These are phyloP conservation scores for Hippolais icterina DNA, from an alignment of 2,113 vertebrate genomes.

Conservation along the genomic window DNA sequence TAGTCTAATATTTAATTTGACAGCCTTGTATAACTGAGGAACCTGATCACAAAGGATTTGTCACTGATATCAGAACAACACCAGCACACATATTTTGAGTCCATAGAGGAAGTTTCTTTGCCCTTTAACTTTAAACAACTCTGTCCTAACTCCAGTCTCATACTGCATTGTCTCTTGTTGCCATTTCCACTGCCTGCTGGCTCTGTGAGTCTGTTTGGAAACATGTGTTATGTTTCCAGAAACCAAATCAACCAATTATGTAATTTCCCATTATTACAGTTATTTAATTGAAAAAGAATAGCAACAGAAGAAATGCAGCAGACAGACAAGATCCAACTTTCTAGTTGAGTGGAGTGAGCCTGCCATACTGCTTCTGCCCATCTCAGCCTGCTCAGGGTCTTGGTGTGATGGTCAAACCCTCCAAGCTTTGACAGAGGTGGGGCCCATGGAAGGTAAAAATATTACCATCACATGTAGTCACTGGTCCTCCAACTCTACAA, in stretches of 20 bases:
- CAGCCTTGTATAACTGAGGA: background rate
- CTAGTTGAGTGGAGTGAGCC: background rate
- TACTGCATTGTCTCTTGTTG: background rate
- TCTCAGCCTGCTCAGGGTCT: background rate
- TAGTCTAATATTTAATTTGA: background rate
- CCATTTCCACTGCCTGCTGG: background rate
- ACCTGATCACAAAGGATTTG: background rate
- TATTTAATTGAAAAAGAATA: slow-evolving; percentile 3
- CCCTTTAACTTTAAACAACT: background rate
- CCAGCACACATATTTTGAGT: background rate
- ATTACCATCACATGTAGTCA: accelerated
- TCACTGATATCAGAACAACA: background rate
- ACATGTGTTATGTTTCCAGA: slow-evolving; percentile 11
- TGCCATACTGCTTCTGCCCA: background rate
- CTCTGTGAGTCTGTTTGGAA: background rate
- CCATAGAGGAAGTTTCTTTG: background rate
- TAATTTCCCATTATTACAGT: slow-evolving; percentile 41
- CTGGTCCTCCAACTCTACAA: background rate
- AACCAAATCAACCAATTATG: slow-evolving; percentile 33
- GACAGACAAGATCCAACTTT: background rate
- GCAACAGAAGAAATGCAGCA: background rate
- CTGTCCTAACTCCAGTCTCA: background rate
- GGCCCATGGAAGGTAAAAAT: background rate
- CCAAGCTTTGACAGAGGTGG: background rate
- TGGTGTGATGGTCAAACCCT: background rate